A percentile compares a stretch with the other conserved stretches of the same genome.
These are phyloP conservation scores for Urechis unicinctus DNA, from an alignment of 2,888 invertebrate genomes.

Conservation along the genomic window DNA sequence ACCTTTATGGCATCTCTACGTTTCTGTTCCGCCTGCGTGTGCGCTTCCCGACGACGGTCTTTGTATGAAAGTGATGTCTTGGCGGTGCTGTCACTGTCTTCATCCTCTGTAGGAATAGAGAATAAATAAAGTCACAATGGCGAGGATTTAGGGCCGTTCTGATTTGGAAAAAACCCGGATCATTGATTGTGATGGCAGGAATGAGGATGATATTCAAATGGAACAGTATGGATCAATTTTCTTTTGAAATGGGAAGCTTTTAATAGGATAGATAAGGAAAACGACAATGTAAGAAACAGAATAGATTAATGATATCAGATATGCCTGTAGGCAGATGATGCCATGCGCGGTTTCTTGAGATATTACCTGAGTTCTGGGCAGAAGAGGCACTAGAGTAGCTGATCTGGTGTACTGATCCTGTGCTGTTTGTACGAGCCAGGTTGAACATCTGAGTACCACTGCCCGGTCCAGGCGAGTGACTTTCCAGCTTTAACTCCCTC, in stretches of 20 bases:
- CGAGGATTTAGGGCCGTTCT: no score
- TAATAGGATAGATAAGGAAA: no score
- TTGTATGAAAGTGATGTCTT: slow-evolving; percentile 76
- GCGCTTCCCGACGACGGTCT: slow-evolving; percentile 86
- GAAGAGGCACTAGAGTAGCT: slow-evolving; percentile 46
- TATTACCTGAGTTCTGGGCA: slow-evolving; percentile 43
- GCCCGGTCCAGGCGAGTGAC: slow-evolving; percentile 28
- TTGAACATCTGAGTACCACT: slow-evolving; percentile 24
- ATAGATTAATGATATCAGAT: neutral
- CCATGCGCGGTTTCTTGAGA: no score
- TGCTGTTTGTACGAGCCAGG: slow-evolving; percentile 38
- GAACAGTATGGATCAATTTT: no score
- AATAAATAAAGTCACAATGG: no score
- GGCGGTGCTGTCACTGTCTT: slow-evolving; percentile 53
- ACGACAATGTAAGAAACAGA: neutral
- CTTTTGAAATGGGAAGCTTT: no score
- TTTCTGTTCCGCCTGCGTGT: slow-evolving; percentile 94
- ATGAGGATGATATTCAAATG: no score
- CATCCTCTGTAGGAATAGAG: slow-evolving; percentile 35
- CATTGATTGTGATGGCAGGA: no score
- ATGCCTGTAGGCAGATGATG: neutral
- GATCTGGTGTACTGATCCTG: slow-evolving; percentile 39
- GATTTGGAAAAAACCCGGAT: no score
- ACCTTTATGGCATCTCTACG: slow-evolving; percentile 88
- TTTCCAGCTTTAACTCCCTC: slow-evolving; percentile 30